Conservation (phyloP, 2,888 invertebrate species). For the Formica aserva region DNA sequence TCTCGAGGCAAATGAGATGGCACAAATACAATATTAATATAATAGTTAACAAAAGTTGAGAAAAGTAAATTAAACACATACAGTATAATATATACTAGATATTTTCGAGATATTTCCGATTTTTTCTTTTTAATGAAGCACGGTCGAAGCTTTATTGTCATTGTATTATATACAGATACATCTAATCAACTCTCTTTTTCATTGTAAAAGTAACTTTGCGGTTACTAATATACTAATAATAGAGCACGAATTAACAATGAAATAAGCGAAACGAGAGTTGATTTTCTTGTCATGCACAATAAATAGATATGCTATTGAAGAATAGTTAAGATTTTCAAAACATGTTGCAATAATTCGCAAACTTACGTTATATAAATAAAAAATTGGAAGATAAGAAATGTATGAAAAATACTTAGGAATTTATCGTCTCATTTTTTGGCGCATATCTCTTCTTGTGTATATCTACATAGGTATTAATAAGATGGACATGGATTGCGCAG, state of each 20-base stretch:
- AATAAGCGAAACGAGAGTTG: neutral
- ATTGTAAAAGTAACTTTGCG: neutral
- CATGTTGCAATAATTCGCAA: neutral
- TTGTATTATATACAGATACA: neutral
- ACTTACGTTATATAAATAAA: neutral
- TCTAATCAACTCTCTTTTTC: neutral
- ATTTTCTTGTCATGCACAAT: too few relatives aligned
- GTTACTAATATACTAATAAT: neutral
- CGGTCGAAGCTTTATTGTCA: neutral
- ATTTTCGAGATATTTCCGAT: neutral
- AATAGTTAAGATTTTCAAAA: neutral
- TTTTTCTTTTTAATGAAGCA: neutral
- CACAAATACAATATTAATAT: neutral
- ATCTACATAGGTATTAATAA: neutral
- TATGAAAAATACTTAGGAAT: neutral
- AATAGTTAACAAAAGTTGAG: neutral
- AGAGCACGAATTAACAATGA: neutral
- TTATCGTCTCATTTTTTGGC: neutral
- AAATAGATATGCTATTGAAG: neutral
- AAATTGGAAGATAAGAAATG: neutral
- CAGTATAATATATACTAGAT: neutral
- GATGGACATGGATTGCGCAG: neutral
- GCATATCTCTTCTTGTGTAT: neutral
- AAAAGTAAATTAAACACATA: neutral
- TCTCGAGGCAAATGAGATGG: neutral